These are phyloP conservation scores for Lithophane socia DNA, from an alignment of 2,888 invertebrate species.

Conservation along the genomic window DNA sequence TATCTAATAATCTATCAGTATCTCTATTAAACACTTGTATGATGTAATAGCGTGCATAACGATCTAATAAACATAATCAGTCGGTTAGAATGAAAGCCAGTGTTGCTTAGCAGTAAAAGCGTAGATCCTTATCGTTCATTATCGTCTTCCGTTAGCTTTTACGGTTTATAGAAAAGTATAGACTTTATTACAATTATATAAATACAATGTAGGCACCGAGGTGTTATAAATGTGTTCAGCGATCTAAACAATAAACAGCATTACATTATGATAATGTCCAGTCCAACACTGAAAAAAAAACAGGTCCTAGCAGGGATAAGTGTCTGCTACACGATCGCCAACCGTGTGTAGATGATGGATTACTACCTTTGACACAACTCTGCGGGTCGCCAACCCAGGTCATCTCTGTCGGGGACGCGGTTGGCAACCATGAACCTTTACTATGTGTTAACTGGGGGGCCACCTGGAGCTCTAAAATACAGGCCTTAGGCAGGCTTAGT, in stretches of 20 bases:
- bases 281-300: neutral
- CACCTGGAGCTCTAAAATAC: too few relatives aligned
- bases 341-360: too few relatives aligned
- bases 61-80: constrained; percentile 48
- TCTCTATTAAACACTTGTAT: constrained; percentile 34
- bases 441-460: too few relatives aligned
- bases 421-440: too few relatives aligned
- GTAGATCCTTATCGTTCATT: constrained; percentile 58
- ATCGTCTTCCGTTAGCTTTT: constrained; percentile 54
- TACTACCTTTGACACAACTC: too few relatives aligned
- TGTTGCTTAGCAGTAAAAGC: constrained; percentile 36
- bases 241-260: neutral
- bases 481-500: too few relatives aligned
- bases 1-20: constrained; percentile 3
- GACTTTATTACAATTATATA: constrained; percentile 12
- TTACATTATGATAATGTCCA: neutral
- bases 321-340: too few relatives aligned
- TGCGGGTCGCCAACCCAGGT: too few relatives aligned
- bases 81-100: constrained; percentile 56
- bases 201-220: neutral
- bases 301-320: too few relatives aligned
- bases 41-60: constrained; percentile 62
- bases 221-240: neutral
- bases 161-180: constrained; percentile 21
- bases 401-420: too few relatives aligned